Conservation (phyloP, 2,113 vertebrate species). For the Herpailurus yagouaroundi region DNA sequence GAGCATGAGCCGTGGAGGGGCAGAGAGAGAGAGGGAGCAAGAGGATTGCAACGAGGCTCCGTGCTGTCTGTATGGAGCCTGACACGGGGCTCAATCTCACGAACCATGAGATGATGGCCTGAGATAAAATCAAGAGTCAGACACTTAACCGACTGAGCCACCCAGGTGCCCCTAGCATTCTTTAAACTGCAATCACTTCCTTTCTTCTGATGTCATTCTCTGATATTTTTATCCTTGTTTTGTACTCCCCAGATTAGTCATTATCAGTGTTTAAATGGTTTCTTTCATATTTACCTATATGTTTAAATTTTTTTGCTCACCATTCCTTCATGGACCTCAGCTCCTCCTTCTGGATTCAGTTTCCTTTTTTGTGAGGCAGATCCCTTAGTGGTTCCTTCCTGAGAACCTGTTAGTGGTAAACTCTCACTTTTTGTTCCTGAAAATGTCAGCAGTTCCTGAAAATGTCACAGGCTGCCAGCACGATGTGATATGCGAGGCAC, state of each 20-base stretch:
- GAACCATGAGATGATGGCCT: too few species aligned
- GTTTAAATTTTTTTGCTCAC: not conserved
- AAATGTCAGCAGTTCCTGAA: not conserved
- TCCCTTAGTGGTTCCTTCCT: not conserved
- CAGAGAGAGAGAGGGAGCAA: too few species aligned
- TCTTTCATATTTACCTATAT: not conserved
- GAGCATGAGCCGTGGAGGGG: too few species aligned
- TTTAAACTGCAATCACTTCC: not conserved
- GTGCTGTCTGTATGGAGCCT: too few species aligned
- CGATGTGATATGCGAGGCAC: not conserved
- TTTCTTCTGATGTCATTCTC: not conserved
- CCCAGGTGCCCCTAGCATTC: too few species aligned
- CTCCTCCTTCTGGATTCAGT: slow-evolving; percentile 9
- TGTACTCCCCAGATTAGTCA: not conserved
- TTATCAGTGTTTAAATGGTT: not conserved
- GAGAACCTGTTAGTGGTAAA: not conserved
- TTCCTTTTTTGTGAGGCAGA: slow-evolving; percentile 26
- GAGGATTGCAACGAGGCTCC: too few species aligned
- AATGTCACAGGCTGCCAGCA: not conserved
- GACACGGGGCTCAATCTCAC: too few species aligned
- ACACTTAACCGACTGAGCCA: too few species aligned
- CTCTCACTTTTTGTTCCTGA: not conserved
- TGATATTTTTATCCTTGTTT: not conserved
- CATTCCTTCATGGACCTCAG: not conserved
- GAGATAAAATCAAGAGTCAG: too few species aligned